Percentiles rank a stretch among this genome's conserved stretches.
Evolutionary conservation across 1,140 invertebrate species (phyloP).

Genomic region (Arion vulgaris): DNA sequence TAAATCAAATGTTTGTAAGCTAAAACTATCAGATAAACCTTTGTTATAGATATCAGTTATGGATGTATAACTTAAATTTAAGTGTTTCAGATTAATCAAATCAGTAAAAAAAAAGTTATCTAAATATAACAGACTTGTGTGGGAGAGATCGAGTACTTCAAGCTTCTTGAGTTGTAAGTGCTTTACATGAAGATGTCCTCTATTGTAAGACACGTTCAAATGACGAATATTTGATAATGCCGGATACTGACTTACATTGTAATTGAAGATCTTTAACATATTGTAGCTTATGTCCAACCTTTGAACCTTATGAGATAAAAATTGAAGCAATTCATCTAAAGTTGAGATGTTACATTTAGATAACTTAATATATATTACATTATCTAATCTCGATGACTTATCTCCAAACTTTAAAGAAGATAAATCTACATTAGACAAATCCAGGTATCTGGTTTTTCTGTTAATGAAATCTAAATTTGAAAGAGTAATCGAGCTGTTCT

Average conservation of each 20-base stretch:
- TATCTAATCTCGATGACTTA: neutral
- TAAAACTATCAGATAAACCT: neutral
- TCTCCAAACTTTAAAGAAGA: too few relatives aligned
- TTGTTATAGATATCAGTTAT: neutral
- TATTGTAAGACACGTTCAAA: too few relatives aligned
- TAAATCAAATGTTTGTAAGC: neutral
- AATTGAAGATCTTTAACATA: too few relatives aligned
- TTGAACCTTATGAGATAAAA: neutral
- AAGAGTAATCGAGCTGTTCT: neutral
- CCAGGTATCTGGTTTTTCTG: neutral
- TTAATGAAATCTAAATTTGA: neutral
- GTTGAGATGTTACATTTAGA: neutral
- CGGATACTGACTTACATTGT: neutral
- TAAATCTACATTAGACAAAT: neutral
- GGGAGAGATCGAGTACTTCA: neutral
- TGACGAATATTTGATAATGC: neutral
- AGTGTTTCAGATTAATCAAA: neutral
- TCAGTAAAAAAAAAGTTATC: neutral
- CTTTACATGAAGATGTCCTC: neutral
- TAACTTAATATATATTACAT: neutral
- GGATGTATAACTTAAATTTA: neutral
- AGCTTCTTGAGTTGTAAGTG: neutral
- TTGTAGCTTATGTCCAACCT: neutral
- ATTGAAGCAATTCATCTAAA: too few relatives aligned
- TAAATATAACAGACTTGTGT: too few relatives aligned